These are phyloP conservation scores for Fragum fragum DNA, from an alignment of 2,888 invertebrate species.

Conservation along the genomic window DNA sequence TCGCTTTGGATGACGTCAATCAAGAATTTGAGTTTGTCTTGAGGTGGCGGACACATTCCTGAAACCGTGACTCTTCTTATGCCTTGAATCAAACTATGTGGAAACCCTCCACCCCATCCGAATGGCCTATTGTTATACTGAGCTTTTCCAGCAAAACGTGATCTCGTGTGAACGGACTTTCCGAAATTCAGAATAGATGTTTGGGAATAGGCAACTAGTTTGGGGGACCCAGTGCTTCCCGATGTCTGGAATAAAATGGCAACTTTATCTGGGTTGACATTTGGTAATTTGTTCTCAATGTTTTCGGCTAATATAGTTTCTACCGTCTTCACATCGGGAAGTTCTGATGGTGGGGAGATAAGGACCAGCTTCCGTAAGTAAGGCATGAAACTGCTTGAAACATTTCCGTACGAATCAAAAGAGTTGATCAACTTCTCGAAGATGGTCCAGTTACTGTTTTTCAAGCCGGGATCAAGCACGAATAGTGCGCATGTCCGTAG, in stretches of 20 bases:
- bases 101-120: constrained; percentile 44
- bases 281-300: constrained; percentile 4
- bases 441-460: constrained; percentile 43
- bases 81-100: constrained; percentile 23
- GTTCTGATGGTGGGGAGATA: background rate
- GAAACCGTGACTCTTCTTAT: constrained; percentile 30
- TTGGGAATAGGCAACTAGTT: constrained; percentile 34
- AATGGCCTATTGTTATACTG: constrained; percentile 42
- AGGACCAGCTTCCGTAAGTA: constrained; percentile 33
- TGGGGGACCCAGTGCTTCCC: constrained; percentile 55
- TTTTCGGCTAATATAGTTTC: background rate
- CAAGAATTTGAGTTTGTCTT: constrained; percentile 1
- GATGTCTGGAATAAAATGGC: constrained; percentile 46
- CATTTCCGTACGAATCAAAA: constrained; percentile 19
- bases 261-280: constrained; percentile 13
- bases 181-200: background rate
- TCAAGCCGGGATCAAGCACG: constrained; percentile 37
- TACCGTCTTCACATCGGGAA: background rate
- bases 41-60: constrained; percentile 7
- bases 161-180: background rate
- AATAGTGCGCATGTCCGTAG: constrained; percentile 34
- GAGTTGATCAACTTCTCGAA: constrained; percentile 20
- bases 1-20: constrained; percentile 29
- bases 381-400: constrained; percentile 24
- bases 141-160: background rate